These are phyloP conservation scores for Drosophila niveifrons DNA, from an alignment of 2,888 invertebrate species.

Conservation along the genomic window DNA sequence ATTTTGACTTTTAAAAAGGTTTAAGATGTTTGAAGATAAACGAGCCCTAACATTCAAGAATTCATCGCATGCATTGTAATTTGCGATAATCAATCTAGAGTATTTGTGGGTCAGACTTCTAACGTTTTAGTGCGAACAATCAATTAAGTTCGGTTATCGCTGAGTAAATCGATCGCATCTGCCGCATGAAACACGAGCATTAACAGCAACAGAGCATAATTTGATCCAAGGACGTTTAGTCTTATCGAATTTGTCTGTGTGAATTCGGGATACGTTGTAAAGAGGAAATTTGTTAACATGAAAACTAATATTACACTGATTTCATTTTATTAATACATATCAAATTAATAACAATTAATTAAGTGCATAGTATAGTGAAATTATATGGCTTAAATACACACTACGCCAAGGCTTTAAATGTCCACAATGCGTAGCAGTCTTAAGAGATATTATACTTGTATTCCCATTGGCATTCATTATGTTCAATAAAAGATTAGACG, in stretches of 20 bases:
- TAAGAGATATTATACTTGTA: conserved; percentile 43
- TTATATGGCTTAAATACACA: conserved; percentile 6
- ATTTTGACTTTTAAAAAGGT: conserved; percentile 24
- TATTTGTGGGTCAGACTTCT: conserved; percentile 2
- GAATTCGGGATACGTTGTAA: too few species aligned
- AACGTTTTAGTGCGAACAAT: not conserved
- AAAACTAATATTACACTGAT: too few species aligned
- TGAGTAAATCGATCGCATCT: not conserved
- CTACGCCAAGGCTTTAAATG: conserved; percentile 34
- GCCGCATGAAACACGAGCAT: not conserved
- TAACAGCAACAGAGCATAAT: not conserved
- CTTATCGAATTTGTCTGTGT: not conserved
- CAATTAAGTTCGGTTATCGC: not conserved
- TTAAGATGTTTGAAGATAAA: conserved; percentile 33
- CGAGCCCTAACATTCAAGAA: conserved; percentile 44
- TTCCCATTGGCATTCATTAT: conserved; percentile 54
- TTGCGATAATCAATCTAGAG: conserved; percentile 10
- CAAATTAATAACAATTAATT: too few species aligned
- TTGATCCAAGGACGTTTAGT: not conserved
- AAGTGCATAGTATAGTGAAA: not conserved
- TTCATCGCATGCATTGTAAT: conserved; percentile 34
- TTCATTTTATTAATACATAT: too few species aligned
- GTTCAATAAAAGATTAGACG: conserved; percentile 63
- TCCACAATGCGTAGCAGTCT: conserved; percentile 50
- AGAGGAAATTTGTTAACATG: too few species aligned